phyloP scores from a whole-genome alignment of 2,797 vertebrate genomes.

The Propithecus deckenii region DNA sequence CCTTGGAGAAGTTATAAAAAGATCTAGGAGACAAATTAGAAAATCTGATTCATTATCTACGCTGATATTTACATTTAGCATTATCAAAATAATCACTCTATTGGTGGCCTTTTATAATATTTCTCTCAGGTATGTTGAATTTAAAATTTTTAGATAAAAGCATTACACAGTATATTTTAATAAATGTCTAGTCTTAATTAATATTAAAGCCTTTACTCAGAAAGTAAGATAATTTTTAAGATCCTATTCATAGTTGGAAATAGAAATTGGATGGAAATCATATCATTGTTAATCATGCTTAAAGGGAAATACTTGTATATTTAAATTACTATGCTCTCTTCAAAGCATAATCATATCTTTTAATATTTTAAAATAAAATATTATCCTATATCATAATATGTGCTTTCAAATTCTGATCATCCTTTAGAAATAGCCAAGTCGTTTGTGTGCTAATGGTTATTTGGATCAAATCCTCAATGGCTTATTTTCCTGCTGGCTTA shows the following conservation, averaged over 20 bases:
- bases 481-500: neutral
- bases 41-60: neutral
- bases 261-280: slow-evolving; percentile 27
- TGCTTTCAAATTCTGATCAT: slow-evolving; percentile 22
- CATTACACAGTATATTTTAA: neutral
- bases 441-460: neutral
- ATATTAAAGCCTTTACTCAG: neutral
- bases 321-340: slow-evolving; percentile 15
- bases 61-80: neutral
- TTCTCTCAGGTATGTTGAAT: neutral
- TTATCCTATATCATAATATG: neutral
- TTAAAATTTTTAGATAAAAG: slow-evolving; percentile 6
- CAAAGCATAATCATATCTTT: neutral
- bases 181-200: neutral
- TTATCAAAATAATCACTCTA: neutral
- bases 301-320: slow-evolving; percentile 23
- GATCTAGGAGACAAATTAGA: neutral
- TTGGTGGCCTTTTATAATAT: neutral
- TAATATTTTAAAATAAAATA: slow-evolving; percentile 46
- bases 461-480: neutral
- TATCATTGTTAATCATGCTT: slow-evolving; percentile 20
- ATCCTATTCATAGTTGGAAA: neutral
- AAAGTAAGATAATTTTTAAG: slow-evolving; percentile 14
- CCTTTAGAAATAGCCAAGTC: neutral
- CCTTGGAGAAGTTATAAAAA: neutral